Conservation (phyloP, 2,113 vertebrate genomes). For the Mungos mungo region DNA sequence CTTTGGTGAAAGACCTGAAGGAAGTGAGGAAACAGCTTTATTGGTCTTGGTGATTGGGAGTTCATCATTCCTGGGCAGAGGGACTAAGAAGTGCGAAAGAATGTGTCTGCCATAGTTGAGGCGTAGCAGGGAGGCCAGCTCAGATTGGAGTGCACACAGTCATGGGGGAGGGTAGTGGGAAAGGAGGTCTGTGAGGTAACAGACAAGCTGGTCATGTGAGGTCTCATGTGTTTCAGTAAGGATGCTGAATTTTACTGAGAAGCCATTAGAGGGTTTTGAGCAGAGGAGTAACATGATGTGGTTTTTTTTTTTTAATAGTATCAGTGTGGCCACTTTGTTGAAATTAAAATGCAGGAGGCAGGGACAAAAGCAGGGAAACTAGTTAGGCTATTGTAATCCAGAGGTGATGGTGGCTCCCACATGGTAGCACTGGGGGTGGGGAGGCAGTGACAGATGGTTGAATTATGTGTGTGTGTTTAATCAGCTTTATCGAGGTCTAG, state of each 20-base stretch:
- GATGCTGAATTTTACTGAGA: constrained; percentile 5
- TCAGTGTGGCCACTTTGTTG: not conserved
- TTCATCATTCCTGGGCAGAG: not conserved
- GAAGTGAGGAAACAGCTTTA: not conserved
- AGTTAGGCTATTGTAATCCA: not conserved
- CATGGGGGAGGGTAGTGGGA: not conserved
- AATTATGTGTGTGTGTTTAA: not conserved
- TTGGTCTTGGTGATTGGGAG: not conserved
- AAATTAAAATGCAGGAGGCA: constrained; percentile 14
- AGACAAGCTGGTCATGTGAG: not conserved
- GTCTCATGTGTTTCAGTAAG: not conserved
- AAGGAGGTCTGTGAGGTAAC: not conserved
- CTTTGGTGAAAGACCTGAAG: constrained; percentile 18
- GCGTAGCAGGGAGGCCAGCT: not conserved
- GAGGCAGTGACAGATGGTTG: not conserved
- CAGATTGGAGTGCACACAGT: not conserved
- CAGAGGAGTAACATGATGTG: not conserved
- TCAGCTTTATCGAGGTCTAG: not conserved
- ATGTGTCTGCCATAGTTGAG: not conserved
- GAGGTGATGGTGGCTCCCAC: not conserved
- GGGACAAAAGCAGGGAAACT: not conserved
- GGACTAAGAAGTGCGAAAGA: not conserved
- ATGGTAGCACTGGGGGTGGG: not conserved
- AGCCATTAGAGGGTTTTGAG: not conserved
- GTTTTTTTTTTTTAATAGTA: not conserved